Conservation (phyloP, 2,888 invertebrate genomes). For the Drosophila lacicola region DNA sequence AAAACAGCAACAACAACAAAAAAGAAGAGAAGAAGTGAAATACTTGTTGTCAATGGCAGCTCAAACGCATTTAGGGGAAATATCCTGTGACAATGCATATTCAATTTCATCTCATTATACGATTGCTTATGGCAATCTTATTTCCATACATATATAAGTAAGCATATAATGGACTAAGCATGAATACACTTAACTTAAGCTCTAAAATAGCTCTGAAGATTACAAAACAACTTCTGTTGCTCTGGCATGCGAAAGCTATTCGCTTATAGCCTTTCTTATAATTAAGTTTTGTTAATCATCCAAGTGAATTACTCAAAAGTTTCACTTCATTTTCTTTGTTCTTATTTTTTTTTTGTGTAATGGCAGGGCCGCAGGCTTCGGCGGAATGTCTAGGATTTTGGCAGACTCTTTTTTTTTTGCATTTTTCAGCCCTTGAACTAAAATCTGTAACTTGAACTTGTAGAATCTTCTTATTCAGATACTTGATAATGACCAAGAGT, state of each 20-base stretch:
- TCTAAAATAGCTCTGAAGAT: slow-evolving; percentile 30
- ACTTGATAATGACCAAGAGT: too few relatives aligned
- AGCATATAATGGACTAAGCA: slow-evolving; percentile 30
- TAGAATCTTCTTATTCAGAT: too few relatives aligned
- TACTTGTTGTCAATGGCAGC: slow-evolving; percentile 42
- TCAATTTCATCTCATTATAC: slow-evolving; percentile 59
- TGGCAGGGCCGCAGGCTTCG: neutral
- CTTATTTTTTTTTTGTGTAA: neutral
- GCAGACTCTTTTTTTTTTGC: neutral
- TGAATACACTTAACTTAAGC: slow-evolving; percentile 32
- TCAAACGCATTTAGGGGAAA: slow-evolving; percentile 2
- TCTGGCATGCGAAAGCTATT: slow-evolving; percentile 2
- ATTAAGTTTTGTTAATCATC: slow-evolving; percentile 14
- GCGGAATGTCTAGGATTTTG: neutral
- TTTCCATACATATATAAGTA: slow-evolving; percentile 21
- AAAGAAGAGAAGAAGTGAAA: slow-evolving; percentile 14
- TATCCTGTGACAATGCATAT: slow-evolving; percentile 33
- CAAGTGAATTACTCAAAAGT: slow-evolving; percentile 4
- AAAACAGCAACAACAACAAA: neutral
- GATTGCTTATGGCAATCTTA: slow-evolving; percentile 25
- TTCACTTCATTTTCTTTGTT: neutral
- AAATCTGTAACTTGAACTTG: too few relatives aligned
- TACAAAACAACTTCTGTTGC: slow-evolving; percentile 10
- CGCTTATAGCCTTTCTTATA: neutral
- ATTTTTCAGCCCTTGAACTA: too few relatives aligned